phyloP scores from a whole-genome alignment of 2,113 vertebrate genomes.

The Mesocricetus auratus region DNA sequence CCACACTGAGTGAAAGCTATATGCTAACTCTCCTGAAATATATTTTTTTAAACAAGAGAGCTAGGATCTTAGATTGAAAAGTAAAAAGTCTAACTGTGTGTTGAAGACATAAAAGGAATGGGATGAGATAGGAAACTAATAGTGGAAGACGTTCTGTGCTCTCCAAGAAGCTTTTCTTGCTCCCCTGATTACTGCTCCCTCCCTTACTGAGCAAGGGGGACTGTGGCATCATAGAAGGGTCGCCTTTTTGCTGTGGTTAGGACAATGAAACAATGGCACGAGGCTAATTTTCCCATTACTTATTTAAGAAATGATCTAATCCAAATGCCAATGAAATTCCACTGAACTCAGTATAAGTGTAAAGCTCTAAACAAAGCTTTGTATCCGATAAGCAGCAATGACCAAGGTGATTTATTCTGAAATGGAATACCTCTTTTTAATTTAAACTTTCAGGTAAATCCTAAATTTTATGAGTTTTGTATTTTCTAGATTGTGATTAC shows the following conservation, averaged over 20 bases:
- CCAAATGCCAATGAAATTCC: not conserved
- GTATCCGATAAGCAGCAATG: constrained; percentile 8
- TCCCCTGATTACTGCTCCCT: not conserved
- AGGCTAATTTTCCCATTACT: constrained; percentile 27
- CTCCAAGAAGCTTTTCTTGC: not conserved
- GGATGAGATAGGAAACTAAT: not conserved
- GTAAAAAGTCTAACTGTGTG: not conserved
- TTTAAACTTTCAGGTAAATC: constrained; percentile 35
- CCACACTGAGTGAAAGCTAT: not conserved
- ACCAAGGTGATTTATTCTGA: constrained; percentile 38
- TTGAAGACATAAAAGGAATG: not conserved
- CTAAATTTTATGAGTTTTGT: constrained; percentile 3
- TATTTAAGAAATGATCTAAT: constrained; percentile 44
- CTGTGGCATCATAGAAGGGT: not conserved
- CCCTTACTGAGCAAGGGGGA: not conserved
- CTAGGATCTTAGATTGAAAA: constrained; percentile 7
- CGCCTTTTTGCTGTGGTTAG: constrained; percentile 21
- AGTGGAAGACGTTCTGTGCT: not conserved
- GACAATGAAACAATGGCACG: not conserved
- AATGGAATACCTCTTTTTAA: not conserved
- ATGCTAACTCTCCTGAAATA: not conserved
- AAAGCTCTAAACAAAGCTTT: constrained; percentile 18
- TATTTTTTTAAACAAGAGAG: constrained; percentile 3
- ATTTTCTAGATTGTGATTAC: not conserved
- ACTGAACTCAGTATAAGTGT: not conserved